These are phyloP conservation scores for Synergus umbraculus DNA, from an alignment of 2,888 invertebrate species.

Conservation along the genomic window DNA sequence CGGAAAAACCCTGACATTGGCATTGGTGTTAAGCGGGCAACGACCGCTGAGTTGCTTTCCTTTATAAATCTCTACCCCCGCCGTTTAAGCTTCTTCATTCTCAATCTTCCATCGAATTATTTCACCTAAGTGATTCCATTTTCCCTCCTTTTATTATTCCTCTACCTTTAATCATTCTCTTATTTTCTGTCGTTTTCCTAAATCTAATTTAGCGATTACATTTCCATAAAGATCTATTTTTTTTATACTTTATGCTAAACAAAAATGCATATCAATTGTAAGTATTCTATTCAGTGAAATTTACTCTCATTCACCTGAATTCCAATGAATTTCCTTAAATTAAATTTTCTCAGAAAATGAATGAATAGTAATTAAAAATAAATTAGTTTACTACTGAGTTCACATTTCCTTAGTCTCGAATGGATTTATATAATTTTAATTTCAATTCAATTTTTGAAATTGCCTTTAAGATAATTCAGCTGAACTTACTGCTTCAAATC, in stretches of 20 bases:
- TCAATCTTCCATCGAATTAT: constrained; percentile 36
- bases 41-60: constrained; percentile 70
- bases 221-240: background rate
- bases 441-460: too few species aligned
- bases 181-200: constrained; percentile 9
- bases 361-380: too few species aligned
- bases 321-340: too few species aligned
- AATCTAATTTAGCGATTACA: background rate
- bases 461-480: too few species aligned
- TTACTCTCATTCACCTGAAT: too few species aligned
- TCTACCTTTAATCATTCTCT: background rate
- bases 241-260: too few species aligned
- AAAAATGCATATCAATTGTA: background rate
- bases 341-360: too few species aligned
- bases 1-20: constrained; percentile 72
- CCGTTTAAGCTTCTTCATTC: constrained; percentile 48
- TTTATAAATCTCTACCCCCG: constrained; percentile 53
- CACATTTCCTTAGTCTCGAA: too few species aligned
- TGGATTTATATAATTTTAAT: too few species aligned
- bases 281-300: too few species aligned
- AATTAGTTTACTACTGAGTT: too few species aligned
- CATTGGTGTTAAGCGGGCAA: constrained; percentile 70
- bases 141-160: background rate
- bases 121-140: constrained; percentile 38
- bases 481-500: too few species aligned